A percentile compares a stretch with the other conserved stretches of the same genome.
These are phyloP conservation scores for Glyphotaelius pellucidus DNA, from an alignment of 2,888 invertebrate genomes.

Conservation along the genomic window DNA sequence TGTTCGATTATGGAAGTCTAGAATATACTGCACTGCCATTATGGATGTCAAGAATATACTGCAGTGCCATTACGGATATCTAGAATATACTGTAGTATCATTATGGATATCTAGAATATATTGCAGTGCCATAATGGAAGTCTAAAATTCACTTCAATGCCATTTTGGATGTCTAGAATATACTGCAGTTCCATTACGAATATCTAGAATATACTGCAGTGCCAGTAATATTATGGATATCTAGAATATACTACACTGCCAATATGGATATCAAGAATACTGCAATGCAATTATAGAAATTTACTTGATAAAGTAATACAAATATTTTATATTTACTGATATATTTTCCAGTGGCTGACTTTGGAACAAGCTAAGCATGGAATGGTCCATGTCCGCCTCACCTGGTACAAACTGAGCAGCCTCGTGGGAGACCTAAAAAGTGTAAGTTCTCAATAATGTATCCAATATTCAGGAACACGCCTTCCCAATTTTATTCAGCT, in stretches of 20 bases:
- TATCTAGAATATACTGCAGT: no score
- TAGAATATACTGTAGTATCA: no score
- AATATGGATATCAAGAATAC: no score
- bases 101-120: no score
- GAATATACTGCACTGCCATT: neutral
- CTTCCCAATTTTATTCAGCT: neutral
- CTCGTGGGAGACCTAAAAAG: constrained; percentile 84
- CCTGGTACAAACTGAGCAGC: constrained; percentile 91
- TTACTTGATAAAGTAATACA: neutral
- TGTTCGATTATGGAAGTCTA: neutral
- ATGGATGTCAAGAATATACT: no score
- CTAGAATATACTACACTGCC: neutral
- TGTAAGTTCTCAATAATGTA: constrained; percentile 75
- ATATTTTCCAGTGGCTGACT: constrained; percentile 89
- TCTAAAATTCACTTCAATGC: no score
- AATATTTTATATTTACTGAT: neutral
- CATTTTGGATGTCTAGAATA: no score
- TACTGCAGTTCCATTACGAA: no score
- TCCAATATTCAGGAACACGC: neutral
- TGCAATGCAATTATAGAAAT: neutral
- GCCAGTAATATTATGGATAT: neutral
- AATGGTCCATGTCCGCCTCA: constrained; percentile 91
- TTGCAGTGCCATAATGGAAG: no score
- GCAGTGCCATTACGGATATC: no score
- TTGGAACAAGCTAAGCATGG: constrained; percentile 97